A percentile compares a stretch with the other conserved stretches of the same genome.
These are phyloP conservation scores for Rotaria socialis DNA, from an alignment of 2,888 invertebrate species.

Conservation along the genomic window DNA sequence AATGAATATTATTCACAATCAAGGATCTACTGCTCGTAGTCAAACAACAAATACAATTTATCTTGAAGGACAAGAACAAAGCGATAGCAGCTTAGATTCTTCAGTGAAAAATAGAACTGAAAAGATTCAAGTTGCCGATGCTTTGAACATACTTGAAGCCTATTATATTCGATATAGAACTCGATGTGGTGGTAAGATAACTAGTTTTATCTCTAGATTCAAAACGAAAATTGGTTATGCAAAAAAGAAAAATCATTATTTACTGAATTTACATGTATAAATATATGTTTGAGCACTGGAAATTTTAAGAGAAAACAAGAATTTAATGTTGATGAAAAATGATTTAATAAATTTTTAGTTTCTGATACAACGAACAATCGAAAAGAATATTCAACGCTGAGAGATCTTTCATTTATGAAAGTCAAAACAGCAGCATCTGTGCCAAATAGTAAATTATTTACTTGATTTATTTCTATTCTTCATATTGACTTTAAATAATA, in stretches of 20 bases:
- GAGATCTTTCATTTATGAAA: neutral
- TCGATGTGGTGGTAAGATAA: neutral
- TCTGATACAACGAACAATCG: neutral
- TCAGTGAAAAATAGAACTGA: neutral
- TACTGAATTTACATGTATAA: too few species aligned
- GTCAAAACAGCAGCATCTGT: neutral
- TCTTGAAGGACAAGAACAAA: neutral
- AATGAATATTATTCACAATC: neutral
- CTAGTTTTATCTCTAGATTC: too few species aligned
- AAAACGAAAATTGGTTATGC: too few species aligned
- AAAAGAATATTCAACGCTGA: neutral
- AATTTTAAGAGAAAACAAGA: too few species aligned
- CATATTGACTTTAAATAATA: neutral
- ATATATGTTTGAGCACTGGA: too few species aligned
- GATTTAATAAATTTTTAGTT: neutral
- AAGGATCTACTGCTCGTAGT: neutral
- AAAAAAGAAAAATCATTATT: too few species aligned
- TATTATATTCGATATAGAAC: neutral
- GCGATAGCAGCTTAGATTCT: neutral
- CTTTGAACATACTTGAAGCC: neutral
- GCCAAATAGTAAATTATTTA: too few species aligned
- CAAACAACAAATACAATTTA: neutral
- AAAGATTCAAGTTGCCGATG: neutral
- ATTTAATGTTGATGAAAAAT: too few species aligned
- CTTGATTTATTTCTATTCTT: too few species aligned